Evolutionary conservation across 2,113 vertebrate species (phyloP), one percentile per base, ranked within the genome.

Genomic region (Planiliza haematocheilus): DNA sequence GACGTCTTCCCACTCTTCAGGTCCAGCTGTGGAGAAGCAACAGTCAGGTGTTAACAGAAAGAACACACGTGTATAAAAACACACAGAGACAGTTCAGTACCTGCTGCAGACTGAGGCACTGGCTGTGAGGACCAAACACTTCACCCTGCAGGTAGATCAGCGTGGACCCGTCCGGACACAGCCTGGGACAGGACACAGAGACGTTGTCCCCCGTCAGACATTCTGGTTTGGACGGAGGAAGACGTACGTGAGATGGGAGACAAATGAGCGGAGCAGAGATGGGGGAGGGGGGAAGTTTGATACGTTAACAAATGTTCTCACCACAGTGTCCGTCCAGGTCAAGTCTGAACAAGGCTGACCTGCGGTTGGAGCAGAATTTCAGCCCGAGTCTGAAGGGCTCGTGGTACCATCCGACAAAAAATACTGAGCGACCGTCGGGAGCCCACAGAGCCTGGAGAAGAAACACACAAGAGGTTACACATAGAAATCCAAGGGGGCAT

Each of bases 381-480:
- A 94, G 89, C 70, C 94, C 94, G 4, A 95, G 89, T 85, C 94
- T 92, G 82, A 93, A 94, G 0, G 94, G 94, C 70, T 91, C 89
- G 1, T 94, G 93, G 60, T 87, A 93, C 87, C 91, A 94, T n/a
- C 94, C 93, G 0, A 94, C 79, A 59, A 94, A 94, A 58, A 94
- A 10, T 48, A 93, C 76, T 0, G 85, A 80, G 37, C 83, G 86
- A 58, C 89, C 38, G 7, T 83, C 68, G 0, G 85, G 85, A 55
- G 89, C 86, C 94, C 94, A 95, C 43, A 93, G 67, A 43, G 90
- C 91, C 94, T 95, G 60, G 9, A 52, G 14, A 73, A 65, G 3
- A 48, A 18, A 18, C 10, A 18, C 10, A 70, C 7, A 41, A 17
- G 41, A 41, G 14, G 10, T 18, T 0, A 30, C 4, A 13, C n/a